These are phyloP conservation scores for Anser cygnoides DNA, from an alignment of 2,113 vertebrate species.

Conservation along the genomic window DNA sequence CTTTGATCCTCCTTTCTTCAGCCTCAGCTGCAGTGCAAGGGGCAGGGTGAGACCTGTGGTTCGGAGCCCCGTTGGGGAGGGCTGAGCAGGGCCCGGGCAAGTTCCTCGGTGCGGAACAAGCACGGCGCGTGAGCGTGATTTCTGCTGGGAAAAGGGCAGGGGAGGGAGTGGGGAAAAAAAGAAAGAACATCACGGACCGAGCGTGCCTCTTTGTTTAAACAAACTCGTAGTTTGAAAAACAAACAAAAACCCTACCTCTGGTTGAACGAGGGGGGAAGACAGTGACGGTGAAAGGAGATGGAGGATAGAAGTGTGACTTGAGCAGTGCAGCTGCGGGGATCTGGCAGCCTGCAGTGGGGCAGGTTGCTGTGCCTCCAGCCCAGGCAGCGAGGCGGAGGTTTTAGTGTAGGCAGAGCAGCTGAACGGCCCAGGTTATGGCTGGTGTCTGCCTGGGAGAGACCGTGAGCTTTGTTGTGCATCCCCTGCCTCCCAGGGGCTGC, in stretches of 20 bases:
- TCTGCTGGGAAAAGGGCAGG: constrained; percentile 20
- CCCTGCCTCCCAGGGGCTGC: not conserved
- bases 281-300: not conserved
- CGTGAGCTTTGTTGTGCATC: not conserved
- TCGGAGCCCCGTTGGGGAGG: not conserved
- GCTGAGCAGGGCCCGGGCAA: not conserved
- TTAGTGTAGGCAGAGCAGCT: not conserved
- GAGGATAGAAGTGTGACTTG: not conserved
- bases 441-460: not conserved
- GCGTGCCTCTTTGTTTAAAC: not conserved
- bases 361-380: not conserved
- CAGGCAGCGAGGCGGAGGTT: not conserved
- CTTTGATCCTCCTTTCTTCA: constrained; percentile 14
- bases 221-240: not conserved
- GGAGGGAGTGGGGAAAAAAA: not conserved
- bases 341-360: not conserved
- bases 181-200: not conserved
- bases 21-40: not conserved
- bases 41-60: not conserved
- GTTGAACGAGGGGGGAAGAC: not conserved
- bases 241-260: not conserved
- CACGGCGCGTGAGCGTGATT: not conserved
- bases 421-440: not conserved
- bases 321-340: fast-evolving
- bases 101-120: not conserved